Conservation (phyloP, 2,888 invertebrate species). For the Agonopterix subpropinquella region DNA sequence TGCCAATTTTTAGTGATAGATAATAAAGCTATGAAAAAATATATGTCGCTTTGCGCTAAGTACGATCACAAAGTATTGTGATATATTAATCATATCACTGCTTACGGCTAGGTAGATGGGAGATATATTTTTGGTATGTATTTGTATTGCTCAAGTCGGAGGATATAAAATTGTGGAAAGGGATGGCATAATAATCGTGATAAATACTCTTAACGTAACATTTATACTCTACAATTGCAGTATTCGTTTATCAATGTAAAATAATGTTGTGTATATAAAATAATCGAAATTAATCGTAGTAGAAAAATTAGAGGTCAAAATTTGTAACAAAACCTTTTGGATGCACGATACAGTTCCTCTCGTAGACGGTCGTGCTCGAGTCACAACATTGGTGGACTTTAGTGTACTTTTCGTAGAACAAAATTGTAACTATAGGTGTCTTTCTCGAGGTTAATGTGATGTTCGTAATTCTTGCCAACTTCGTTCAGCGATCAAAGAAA, state of each 20-base stretch:
- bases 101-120: conserved; percentile 45
- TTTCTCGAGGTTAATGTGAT: conserved; percentile 42
- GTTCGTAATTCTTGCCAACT: conserved; percentile 45
- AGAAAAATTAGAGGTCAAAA: conserved; percentile 51
- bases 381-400: conserved; percentile 48
- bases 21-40: neutral
- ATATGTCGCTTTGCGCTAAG: conserved; percentile 15
- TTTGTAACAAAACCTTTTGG: conserved; percentile 57
- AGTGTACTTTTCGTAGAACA: conserved; percentile 28
- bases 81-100: conserved; percentile 65
- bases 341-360: conserved; percentile 75
- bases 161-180: conserved; percentile 67
- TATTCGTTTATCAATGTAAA: conserved; percentile 42
- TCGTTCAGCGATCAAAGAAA: conserved; percentile 35
- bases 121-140: conserved; percentile 65
- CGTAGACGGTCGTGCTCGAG: conserved; percentile 66
- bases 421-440: conserved; percentile 37
- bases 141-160: conserved; percentile 64
- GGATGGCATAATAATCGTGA: conserved; percentile 42
- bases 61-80: conserved; percentile 39
- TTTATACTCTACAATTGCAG: conserved; percentile 24
- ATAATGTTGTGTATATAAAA: conserved; percentile 45
- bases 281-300: conserved; percentile 32
- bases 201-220: conserved; percentile 39
- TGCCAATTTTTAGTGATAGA: neutral